Evolutionary conservation across 30 jellyfish, hydroid and myxozoan genomes (phyloP), one percentile per base, ranked within the genome.

Genomic region (Hydractinia echinata): DNA sequence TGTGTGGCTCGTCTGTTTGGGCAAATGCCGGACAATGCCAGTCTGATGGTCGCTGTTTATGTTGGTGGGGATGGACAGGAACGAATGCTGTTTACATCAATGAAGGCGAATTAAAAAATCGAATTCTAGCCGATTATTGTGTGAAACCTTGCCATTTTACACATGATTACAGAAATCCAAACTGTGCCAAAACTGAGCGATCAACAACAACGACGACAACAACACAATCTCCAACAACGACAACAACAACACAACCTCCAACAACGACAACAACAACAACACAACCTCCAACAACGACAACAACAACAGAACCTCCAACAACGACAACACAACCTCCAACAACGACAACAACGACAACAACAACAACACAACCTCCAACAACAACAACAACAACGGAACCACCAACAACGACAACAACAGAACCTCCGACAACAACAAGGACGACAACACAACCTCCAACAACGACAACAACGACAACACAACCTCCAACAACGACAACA

Each of bases 31-130:
- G 95, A 52, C 7, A 55, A 48, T 86, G 95, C 54, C 95, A 67
- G n/a, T 72, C 81, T 11, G 95, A 86, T 79, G 95, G 89, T 16
- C 67, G 69, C 30, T 86, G 95, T 68, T 85, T 77, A 66, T 86
- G 95, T 80, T 79, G 86, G 81, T 86, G 89, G 91, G 95, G 95
- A 20, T 86, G 86, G 86, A 86, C 95, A 49, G 95, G 95, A 8
- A 89, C 95, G 30, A 68, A 44, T 14, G 82, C 93, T 50, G 72
- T 21, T 14, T 84, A 84, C 39, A 44, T 73, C 10, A 21, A 55
- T 5, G 1, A 48, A 21, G 7, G 39, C 55, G 58, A 83, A 48
- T 30, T 30, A 30, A 30, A 30, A 30, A 21, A 30, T 84, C 21
- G 70, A 66, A 48, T 82, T 39, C 44, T 54, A 79, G 92, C 92